Percentiles rank a stretch among this genome's conserved stretches.
Evolutionary conservation across 2,113 vertebrate genomes (phyloP).

Genomic region (Takifugu flavidus): DNA sequence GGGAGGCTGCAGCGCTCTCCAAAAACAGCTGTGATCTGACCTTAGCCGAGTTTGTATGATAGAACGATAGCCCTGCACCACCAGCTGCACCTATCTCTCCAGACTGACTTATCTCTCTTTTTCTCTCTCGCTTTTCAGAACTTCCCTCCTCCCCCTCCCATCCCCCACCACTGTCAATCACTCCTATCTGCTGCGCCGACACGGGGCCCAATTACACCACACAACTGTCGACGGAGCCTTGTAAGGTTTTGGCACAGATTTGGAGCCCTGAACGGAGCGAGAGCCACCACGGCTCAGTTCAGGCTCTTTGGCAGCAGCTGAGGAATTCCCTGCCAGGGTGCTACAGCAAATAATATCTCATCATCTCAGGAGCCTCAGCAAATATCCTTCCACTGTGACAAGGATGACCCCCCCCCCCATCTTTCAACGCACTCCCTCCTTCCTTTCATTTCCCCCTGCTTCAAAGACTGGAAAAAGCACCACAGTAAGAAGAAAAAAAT

Average conservation of each 20-base stretch:
- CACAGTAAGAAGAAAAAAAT: conserved; percentile 38
- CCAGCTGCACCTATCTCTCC: conserved; percentile 86
- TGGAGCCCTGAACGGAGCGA: conserved; percentile 33
- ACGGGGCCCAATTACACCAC: conserved; percentile 21
- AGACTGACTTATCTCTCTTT: conserved; percentile 57
- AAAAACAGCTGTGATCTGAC: conserved; percentile 12
- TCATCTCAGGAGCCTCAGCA: conserved; percentile 67
- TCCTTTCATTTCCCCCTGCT: conserved; percentile 4
- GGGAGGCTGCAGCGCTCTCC: conserved; percentile 1
- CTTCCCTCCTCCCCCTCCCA: conserved; percentile 27
- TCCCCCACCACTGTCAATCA: conserved; percentile 20
- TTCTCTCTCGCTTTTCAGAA: conserved; percentile 27
- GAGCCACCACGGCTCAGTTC: conserved; percentile 42
- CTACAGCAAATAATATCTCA: conserved; percentile 81
- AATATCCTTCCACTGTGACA: conserved; percentile 50
- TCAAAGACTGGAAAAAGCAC: conserved; percentile 37
- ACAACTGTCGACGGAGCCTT: conserved; percentile 17
- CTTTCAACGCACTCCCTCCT: conserved; percentile 20
- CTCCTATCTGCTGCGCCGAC: conserved; percentile 30
- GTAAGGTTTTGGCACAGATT: conserved; percentile 44
- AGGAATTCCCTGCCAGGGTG: conserved; percentile 81
- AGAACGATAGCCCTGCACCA: conserved; percentile 73
- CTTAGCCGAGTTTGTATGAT: conserved; percentile 56
- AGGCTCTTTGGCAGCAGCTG: conserved; percentile 73
- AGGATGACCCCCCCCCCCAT: conserved; percentile 35